Base-by-base conservation (phyloP, 2,797 vertebrate genomes). In the Argentina silus region DNA sequence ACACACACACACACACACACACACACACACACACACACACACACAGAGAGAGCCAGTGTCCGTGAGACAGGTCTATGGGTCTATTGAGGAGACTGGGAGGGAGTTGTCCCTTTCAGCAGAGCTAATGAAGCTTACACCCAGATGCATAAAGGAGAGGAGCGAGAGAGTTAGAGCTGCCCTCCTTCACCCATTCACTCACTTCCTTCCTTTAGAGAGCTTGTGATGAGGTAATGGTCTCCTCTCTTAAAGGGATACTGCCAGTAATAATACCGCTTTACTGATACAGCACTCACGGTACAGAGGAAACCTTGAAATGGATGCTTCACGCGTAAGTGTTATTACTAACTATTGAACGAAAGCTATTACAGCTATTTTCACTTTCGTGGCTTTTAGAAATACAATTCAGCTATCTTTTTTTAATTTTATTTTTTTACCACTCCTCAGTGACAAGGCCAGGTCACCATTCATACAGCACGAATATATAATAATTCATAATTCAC, bases 61-160 rank as follows among this genome's bases (percentile, higher is more conserved):
- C 83, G 75, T 72, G 79, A 88, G 87, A 88, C 87, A 87, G 86
- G 86, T 90, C 86, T 88, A 85, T 89, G 84, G 90, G 82, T 89
- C 92, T 88, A 92, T 92, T 92, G 91, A 92, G 82, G 76, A 76
- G 79, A 81, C 82, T 50, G 77, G 76, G 86, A 87, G 87, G 84
- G 83, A 85, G 84, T 77, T 47, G 79, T 84, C 83, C 86, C 83
- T 90, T 91, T 92, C 89, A 92, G 91, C 84, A 17, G 86, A 93
- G 87, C 91, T 93, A 93, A 93, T 93, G 90, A 94, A 92, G 89
- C 93, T 89, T 90, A 91, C 90, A 90, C 76, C 81, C 83, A 73
- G 75, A 74, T 72, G 79, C 89, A 91, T 90, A 92, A 93, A 91
- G 87, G 86, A 90, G 83, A 78, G 72, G 79, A 79, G 56, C 19